Evolutionary conservation across 2,113 vertebrate genomes (phyloP).

Genomic region (Thryonomys swinderianus): DNA sequence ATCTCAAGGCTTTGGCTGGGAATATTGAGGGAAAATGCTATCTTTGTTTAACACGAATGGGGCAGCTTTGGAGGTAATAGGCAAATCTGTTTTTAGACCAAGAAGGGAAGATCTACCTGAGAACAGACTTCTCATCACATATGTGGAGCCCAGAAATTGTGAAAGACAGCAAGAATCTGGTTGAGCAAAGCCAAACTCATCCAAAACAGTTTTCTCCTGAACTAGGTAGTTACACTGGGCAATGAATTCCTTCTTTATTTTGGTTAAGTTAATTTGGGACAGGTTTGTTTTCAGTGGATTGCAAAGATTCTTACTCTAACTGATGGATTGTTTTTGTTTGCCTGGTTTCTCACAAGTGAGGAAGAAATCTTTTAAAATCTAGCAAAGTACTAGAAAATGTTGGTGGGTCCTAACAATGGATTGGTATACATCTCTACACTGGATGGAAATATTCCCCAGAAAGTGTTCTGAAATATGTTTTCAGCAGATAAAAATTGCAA

Average conservation of each 20-base stretch:
- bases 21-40: neutral
- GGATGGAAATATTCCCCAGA: conserved; percentile 37
- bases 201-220: neutral
- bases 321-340: conserved; percentile 24
- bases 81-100: neutral
- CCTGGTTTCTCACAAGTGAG: neutral
- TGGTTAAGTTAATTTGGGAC: neutral
- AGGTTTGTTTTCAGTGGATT: neutral
- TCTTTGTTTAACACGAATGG: neutral
- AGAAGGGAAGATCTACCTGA: neutral
- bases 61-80: neutral
- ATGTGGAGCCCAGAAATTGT: neutral
- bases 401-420: neutral
- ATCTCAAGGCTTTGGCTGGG: neutral
- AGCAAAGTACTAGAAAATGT: conserved; percentile 7
- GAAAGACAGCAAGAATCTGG: neutral
- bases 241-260: neutral
- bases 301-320: neutral
- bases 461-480: conserved; percentile 65
- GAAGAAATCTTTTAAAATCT: conserved; percentile 30
- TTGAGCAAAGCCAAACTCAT: neutral
- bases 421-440: neutral
- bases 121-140: neutral
- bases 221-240: neutral
- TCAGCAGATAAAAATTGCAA: conserved; percentile 60